Percentiles rank a stretch among this genome's conserved stretches.
These are phyloP conservation scores for Neria commutata DNA, from an alignment of 2,888 invertebrate genomes.

Conservation along the genomic window DNA sequence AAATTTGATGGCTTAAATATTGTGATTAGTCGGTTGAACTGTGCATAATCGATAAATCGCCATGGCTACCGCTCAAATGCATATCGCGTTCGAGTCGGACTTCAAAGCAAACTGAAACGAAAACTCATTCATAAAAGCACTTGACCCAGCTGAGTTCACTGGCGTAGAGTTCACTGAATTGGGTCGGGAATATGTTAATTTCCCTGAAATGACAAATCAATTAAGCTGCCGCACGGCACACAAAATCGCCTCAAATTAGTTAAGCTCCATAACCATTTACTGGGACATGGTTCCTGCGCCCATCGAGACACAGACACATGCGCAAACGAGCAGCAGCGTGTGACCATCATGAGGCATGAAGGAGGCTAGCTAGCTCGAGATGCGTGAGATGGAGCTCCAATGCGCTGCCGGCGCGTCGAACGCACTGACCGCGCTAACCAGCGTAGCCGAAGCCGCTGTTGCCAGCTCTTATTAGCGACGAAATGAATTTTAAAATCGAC, in stretches of 20 bases:
- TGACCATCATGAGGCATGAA: no score
- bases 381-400: no score
- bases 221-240: conserved; percentile 26
- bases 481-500: conserved; percentile 36
- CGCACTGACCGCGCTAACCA: no score
- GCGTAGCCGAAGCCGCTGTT: no score
- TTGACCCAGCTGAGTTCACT: not conserved
- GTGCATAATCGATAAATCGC: no score
- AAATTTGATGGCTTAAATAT: no score
- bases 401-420: no score
- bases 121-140: conserved; percentile 12
- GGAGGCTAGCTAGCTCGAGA: no score
- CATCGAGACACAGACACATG: conserved; percentile 40
- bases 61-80: no score
- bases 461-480: no score
- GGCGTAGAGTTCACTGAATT: not conserved
- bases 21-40: no score
- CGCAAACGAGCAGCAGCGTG: no score
- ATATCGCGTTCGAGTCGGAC: not conserved
- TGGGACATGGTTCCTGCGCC: not conserved
- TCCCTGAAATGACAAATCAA: conserved; percentile 20
- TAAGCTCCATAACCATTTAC: conserved; percentile 42
- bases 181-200: conserved; percentile 7
- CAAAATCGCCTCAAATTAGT: conserved; percentile 43
- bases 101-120: not conserved